A percentile compares a stretch with the other conserved stretches of the same genome.
These are phyloP conservation scores for cat (Felis catus) DNA, from an alignment of 2,113 vertebrate species.

Conservation along the genomic window DNA sequence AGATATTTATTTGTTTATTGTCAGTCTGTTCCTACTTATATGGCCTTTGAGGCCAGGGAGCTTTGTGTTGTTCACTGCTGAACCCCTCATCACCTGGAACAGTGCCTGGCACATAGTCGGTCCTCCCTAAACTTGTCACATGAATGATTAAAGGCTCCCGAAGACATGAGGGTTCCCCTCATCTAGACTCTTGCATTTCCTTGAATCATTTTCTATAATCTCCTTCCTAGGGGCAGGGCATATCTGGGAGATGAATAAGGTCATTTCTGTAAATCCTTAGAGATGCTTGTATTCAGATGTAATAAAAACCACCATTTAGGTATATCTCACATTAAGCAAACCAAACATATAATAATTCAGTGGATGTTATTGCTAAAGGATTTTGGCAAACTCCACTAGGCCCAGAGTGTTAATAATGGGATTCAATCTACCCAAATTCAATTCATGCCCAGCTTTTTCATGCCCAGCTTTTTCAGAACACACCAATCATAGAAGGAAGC, in stretches of 20 bases:
- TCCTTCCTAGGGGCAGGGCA: conserved; percentile 17
- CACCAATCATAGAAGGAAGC: background rate
- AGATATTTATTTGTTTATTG: background rate
- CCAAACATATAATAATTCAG: conserved; percentile 52
- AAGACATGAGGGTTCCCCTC: background rate
- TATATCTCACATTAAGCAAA: conserved; percentile 45
- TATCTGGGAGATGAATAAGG: conserved; percentile 57
- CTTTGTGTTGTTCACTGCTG: background rate
- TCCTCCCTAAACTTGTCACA: background rate
- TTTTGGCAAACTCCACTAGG: conserved; percentile 27
- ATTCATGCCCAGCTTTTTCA: too few species aligned
- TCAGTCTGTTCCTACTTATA: background rate
- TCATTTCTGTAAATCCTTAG: conserved; percentile 43
- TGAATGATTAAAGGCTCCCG: background rate
- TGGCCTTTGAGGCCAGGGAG: background rate
- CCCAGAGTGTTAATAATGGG: conserved; percentile 52
- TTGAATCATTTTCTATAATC: conserved; percentile 12
- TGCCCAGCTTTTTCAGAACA: conserved; percentile 10
- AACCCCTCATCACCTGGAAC: background rate
- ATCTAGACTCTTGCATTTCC: background rate
- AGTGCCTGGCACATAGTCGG: background rate
- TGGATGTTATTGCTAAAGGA: conserved; percentile 36
- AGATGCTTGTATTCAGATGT: conserved; percentile 23
- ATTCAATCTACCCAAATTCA: conserved; percentile 52
- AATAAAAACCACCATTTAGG: conserved; percentile 48